Conservation (phyloP, 2,888 invertebrate species). For the Melanchra persicariae region DNA sequence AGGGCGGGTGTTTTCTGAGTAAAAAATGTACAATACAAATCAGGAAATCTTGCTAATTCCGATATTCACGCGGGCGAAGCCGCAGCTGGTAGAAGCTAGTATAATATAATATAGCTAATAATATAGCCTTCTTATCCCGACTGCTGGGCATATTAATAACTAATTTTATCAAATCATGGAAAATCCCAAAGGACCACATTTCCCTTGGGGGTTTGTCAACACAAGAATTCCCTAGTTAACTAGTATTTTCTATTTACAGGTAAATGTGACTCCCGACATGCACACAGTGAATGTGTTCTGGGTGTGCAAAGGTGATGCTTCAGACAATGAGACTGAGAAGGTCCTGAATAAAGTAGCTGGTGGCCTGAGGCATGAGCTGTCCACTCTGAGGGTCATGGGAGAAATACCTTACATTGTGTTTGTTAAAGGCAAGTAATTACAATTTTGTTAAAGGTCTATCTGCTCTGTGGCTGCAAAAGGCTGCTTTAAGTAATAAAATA, state of each 20-base stretch:
- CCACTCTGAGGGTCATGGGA: constrained; percentile 94
- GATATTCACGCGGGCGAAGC: too few relatives aligned
- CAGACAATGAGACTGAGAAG: constrained; percentile 89
- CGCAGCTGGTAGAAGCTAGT: too few relatives aligned
- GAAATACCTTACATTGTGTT: constrained; percentile 94
- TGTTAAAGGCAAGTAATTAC: constrained; percentile 91
- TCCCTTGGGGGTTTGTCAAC: background rate
- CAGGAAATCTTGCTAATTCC: too few relatives aligned
- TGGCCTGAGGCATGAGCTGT: constrained; percentile 93
- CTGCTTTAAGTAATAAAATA: too few relatives aligned
- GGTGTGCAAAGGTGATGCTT: constrained; percentile 90
- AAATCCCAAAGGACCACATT: background rate
- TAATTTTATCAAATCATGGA: too few relatives aligned
- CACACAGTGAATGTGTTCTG: constrained; percentile 93
- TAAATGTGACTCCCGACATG: constrained; percentile 93
- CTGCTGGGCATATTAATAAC: too few relatives aligned
- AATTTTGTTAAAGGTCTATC: background rate
- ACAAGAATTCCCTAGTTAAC: background rate
- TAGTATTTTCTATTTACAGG: constrained; percentile 77
- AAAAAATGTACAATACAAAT: too few relatives aligned
- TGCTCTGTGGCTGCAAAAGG: background rate
- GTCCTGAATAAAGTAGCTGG: constrained; percentile 91
- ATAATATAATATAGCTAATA: too few relatives aligned
- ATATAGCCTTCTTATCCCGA: too few relatives aligned
- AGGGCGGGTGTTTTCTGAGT: too few relatives aligned